These are phyloP conservation scores for Porites rus DNA, from an alignment of 92 coral and sea anemone species.

Conservation along the genomic window DNA sequence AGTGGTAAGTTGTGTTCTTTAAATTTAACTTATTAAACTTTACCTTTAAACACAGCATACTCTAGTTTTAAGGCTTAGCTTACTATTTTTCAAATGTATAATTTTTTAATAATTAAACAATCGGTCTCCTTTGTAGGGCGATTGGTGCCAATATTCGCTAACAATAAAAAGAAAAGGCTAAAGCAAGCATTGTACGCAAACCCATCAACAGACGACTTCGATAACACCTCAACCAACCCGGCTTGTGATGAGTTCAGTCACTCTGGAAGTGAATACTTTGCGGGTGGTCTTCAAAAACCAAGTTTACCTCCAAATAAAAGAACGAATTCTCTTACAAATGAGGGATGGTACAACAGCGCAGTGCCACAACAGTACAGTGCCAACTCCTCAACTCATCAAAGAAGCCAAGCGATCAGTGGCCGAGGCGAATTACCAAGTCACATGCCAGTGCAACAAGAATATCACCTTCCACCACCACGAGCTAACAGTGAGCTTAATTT, in stretches of 20 bases:
- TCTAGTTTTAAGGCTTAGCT: neutral
- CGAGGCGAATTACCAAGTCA: conserved; percentile 14
- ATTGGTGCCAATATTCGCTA: conserved; percentile 84
- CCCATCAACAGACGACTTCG: conserved; percentile 48
- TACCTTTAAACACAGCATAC: neutral
- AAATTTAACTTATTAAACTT: neutral
- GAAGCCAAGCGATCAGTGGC: neutral
- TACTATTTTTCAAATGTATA: neutral
- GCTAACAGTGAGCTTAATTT: neutral
- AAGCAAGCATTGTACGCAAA: conserved; percentile 88
- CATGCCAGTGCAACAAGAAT: neutral
- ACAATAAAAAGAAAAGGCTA: conserved; percentile 84
- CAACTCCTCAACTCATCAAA: neutral
- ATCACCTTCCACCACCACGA: neutral
- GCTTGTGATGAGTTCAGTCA: neutral
- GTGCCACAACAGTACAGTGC: neutral
- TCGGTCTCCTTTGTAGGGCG: conserved; percentile 26
- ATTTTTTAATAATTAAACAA: neutral
- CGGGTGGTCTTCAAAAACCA: neutral
- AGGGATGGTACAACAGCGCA: neutral
- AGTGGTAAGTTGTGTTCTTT: conserved; percentile 1
- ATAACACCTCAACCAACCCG: neutral
- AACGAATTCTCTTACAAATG: neutral
- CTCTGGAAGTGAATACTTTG: neutral
- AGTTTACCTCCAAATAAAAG: conserved; percentile 16